Conservation (phyloP, 2,888 invertebrate species). For the Drosophila neutralis region DNA sequence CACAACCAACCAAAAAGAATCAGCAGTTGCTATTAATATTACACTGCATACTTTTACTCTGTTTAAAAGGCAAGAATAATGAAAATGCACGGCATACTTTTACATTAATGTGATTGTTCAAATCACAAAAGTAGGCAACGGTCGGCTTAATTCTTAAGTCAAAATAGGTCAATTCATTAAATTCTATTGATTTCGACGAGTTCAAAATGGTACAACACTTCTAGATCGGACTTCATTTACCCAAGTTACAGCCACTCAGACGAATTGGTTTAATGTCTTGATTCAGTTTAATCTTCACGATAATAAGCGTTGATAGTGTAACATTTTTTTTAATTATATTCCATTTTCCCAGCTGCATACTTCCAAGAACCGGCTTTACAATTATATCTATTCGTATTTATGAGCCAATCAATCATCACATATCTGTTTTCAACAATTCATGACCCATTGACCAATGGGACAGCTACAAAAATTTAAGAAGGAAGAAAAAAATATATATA, state of each 20-base stretch:
- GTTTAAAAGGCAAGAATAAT: neutral
- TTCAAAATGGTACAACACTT: neutral
- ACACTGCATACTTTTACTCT: conserved; percentile 13
- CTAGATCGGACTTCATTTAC: neutral
- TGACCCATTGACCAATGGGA: conserved; percentile 37
- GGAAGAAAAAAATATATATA: conserved; percentile 32
- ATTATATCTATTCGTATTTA: neutral
- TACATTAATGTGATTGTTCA: neutral
- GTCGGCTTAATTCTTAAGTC: neutral
- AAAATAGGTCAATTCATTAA: neutral
- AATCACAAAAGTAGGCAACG: conserved; percentile 3
- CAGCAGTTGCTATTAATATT: neutral
- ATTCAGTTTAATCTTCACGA: neutral
- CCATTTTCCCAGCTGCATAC: neutral
- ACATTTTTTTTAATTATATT: neutral
- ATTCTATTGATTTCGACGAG: neutral
- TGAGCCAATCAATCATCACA: conserved; percentile 11
- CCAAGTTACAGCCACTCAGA: neutral
- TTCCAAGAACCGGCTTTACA: neutral
- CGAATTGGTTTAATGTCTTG: neutral
- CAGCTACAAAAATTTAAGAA: conserved; percentile 52
- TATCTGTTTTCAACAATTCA: conserved; percentile 36
- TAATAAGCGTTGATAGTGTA: neutral
- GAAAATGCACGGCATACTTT: conserved; percentile 6
- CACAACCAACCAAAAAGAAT: too few relatives aligned